Percentiles rank a stretch among this genome's conserved stretches.
Conservation (phyloP, 2,113 vertebrate species). For the Macheiramphus alcinus region DNA sequence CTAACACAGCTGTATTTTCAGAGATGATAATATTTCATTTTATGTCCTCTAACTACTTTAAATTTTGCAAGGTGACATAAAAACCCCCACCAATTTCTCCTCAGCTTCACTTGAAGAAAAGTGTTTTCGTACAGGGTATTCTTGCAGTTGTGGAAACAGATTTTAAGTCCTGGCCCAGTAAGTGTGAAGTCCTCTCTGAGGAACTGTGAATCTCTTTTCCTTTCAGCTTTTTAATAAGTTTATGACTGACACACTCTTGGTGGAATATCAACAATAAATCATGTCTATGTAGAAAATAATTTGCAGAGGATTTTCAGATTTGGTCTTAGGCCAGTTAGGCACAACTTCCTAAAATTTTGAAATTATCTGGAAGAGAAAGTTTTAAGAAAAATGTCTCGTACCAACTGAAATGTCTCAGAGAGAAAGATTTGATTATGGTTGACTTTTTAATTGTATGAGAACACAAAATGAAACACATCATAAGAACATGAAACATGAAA, state of each 20-base stretch:
- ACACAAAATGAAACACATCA: constrained; percentile 39
- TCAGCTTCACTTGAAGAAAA: background rate
- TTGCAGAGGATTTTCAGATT: background rate
- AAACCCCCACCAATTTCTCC: background rate
- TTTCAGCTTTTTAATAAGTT: background rate
- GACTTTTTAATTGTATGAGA: constrained; percentile 35
- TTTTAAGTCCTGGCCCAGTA: background rate
- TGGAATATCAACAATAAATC: background rate
- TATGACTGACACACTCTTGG: background rate
- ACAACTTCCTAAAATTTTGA: background rate
- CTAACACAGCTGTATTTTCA: background rate
- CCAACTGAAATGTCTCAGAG: background rate
- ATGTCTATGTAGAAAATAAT: background rate
- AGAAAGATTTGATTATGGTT: background rate
- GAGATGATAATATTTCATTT: background rate
- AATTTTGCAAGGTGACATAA: background rate
- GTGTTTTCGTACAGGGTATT: background rate
- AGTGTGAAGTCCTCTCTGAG: background rate
- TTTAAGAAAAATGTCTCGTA: background rate
- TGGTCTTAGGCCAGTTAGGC: background rate
- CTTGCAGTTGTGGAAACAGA: background rate
- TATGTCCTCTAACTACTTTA: background rate
- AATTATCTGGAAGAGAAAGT: background rate
- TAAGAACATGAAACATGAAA: constrained; percentile 13
- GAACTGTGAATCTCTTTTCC: background rate